Percentiles rank a stretch among this genome's conserved stretches.
Evolutionary conservation across 2,888 invertebrate species (phyloP).

Genomic region (Horisme vitalbata): DNA sequence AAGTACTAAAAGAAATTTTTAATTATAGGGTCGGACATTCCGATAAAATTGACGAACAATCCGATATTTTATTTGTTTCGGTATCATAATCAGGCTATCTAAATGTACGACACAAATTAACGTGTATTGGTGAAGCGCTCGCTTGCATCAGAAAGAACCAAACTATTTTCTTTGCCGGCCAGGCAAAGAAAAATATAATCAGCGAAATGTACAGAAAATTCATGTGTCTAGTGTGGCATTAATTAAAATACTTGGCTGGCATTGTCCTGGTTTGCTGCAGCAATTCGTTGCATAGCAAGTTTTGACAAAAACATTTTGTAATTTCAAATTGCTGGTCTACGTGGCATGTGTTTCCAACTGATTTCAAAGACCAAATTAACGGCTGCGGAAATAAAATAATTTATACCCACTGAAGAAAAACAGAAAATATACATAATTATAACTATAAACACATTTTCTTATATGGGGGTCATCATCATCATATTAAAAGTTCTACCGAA

Average conservation of each 20-base stretch:
- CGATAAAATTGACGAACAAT: neutral
- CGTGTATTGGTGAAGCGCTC: neutral
- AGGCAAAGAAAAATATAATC: constrained; percentile 53
- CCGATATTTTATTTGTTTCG: neutral
- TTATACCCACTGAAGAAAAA: too few relatives aligned
- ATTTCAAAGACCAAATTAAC: constrained; percentile 2
- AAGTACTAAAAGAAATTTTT: constrained; percentile 1
- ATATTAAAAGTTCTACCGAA: too few relatives aligned
- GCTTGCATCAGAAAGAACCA: constrained; percentile 1
- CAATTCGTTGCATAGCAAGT: constrained; percentile 41
- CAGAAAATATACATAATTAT: too few relatives aligned
- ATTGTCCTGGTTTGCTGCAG: constrained; percentile 50
- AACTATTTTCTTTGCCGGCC: constrained; percentile 36
- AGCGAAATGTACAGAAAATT: constrained; percentile 60
- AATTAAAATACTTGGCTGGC: constrained; percentile 70
- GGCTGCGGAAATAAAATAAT: neutral
- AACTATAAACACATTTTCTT: too few relatives aligned
- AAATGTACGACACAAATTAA: constrained; percentile 2
- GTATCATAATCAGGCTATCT: constrained; percentile 2
- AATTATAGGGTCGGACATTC: neutral
- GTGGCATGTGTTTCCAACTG: neutral
- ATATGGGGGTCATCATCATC: too few relatives aligned
- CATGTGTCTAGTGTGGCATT: constrained; percentile 63
- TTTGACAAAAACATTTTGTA: constrained; percentile 50
- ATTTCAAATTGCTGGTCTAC: constrained; percentile 27